Conservation (phyloP, 2,888 invertebrate genomes). For the Rotaria sp. region DNA sequence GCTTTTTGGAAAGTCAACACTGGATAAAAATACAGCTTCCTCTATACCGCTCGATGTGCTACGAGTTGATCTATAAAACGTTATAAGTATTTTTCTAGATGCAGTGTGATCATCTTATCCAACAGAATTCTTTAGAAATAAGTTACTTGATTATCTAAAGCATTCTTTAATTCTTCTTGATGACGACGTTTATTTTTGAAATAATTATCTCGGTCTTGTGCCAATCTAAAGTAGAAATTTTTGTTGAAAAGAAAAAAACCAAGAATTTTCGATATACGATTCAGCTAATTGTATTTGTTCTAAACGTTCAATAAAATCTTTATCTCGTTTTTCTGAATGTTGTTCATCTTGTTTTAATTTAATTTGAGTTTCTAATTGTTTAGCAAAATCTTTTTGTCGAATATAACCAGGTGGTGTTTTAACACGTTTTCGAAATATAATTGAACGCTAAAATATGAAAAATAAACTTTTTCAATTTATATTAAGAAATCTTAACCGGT, state of each 20-base stretch:
- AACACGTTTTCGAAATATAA: constrained; percentile 52
- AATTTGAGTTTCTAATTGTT: constrained; percentile 51
- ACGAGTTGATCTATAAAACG: too few species aligned
- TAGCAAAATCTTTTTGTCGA: constrained; percentile 50
- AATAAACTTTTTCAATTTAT: not conserved
- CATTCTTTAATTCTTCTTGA: constrained; percentile 50
- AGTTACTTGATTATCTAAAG: constrained; percentile 50
- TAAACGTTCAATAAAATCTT: constrained; percentile 52
- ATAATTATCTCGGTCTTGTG: constrained; percentile 52
- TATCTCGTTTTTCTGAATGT: constrained; percentile 47
- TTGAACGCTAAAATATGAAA: constrained; percentile 47
- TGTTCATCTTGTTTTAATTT: constrained; percentile 45
- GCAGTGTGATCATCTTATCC: too few species aligned
- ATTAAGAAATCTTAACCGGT: not conserved
- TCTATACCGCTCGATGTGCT: too few species aligned
- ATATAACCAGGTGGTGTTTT: constrained; percentile 51
- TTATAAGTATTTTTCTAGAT: too few species aligned
- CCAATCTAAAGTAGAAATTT: constrained; percentile 46
- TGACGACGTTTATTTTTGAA: constrained; percentile 48
- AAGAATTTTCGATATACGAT: constrained; percentile 47
- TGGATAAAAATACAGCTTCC: too few species aligned
- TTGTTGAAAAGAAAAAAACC: too few species aligned
- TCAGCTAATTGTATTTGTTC: constrained; percentile 55
- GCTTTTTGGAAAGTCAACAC: too few species aligned
- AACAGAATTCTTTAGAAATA: too few species aligned